These are phyloP conservation scores for Diplodus puntazzo DNA, from an alignment of 2,797 vertebrate species.

Conservation along the genomic window DNA sequence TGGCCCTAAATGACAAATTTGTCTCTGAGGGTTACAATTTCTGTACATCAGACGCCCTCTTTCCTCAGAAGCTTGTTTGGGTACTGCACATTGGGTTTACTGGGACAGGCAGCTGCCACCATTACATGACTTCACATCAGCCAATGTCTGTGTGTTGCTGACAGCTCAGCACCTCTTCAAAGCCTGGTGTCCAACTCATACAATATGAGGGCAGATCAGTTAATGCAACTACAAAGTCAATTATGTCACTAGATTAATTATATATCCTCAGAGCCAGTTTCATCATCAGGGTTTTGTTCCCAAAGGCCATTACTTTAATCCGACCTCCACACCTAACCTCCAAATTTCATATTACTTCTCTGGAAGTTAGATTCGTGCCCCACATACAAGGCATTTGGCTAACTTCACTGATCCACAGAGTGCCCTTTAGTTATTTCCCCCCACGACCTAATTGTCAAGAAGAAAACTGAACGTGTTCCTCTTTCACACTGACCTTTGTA, in stretches of 20 bases:
- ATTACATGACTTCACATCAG: not conserved
- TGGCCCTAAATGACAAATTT: no score
- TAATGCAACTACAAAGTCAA: not conserved
- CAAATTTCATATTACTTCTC: not conserved
- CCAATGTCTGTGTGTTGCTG: no score
- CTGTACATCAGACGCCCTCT: not conserved
- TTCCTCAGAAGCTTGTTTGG: not conserved
- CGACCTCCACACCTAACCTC: not conserved
- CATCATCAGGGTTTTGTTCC: not conserved
- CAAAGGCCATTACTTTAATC: not conserved
- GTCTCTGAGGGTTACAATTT: no score
- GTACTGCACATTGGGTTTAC: no score
- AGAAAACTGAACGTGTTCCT: not conserved
- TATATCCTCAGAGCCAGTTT: not conserved
- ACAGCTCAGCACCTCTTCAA: no score
- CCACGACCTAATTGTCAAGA: conserved; percentile 24
- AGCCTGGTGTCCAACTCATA: not conserved
- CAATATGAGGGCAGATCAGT: not conserved
- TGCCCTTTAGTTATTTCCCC: conserved; percentile 37
- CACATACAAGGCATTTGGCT: not conserved
- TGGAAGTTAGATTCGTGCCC: not conserved
- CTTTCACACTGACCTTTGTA: conserved; percentile 88
- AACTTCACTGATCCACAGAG: conserved; percentile 11
- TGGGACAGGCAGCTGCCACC: no score
- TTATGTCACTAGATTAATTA: no score